Base-by-base conservation (phyloP, 2,113 vertebrate species). In the Narcine bancroftii region DNA sequence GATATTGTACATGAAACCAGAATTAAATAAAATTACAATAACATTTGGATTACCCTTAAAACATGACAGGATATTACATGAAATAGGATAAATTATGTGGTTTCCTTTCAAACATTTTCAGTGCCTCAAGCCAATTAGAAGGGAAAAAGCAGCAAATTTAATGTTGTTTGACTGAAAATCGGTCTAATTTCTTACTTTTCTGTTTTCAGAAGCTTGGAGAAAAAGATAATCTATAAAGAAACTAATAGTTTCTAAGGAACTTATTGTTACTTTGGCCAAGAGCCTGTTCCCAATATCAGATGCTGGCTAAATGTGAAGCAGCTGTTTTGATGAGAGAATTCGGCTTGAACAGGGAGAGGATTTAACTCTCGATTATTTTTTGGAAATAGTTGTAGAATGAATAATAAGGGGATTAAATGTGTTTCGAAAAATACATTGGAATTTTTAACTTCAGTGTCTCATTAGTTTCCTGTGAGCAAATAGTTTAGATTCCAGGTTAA, bases 1-100 rank as follows among this genome's bases (percentile, higher is more conserved):
- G 81, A 87, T 87, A 87, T 56, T 60, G 53, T 87, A 87, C 81
- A 87, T n/a, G 81, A 87, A 87, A 87, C 81, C 33, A 87, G 81
- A 87, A 87, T 87, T 87, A 87, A 87, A 87, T 87, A 87, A 87
- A 87, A 87, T 87, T 87, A 87, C 81, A 87, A 87, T 87, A 87
- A 87, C 81, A 87, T 36, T 87, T 53, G 17, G 81, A 60, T 87
- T 87, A 87, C n/a, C 33, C 60, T 60, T 87, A 87, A 87, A 87
- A 87, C 81, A 87, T 87, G 81, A 87, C 81, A 87, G 81, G 81
- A 87, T 87, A 87, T 87, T 87, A 87, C 81, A 87, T 9, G 81
- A 87, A 87, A 87, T 87, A 60, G 81, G 81, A 87, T 87, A 87
- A 87, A 87, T 87, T 87, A 87, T 87, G 81, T 87, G 81, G 81